Evolutionary conservation across 2,113 vertebrate species (phyloP).

Genomic region (Cyphomyrus discorhynchus): DNA sequence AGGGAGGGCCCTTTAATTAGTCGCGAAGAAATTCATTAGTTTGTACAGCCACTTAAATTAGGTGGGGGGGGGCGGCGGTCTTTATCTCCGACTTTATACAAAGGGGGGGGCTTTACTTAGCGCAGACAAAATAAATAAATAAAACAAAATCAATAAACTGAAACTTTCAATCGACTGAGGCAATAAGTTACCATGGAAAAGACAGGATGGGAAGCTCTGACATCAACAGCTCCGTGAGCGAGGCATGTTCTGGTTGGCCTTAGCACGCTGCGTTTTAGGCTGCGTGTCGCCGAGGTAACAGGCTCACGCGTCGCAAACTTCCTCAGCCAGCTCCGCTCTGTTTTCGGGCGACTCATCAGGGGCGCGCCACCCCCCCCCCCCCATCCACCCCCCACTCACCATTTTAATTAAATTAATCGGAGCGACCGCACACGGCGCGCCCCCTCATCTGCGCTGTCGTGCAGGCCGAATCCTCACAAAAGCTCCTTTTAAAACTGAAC

Average conservation of each 20-base stretch:
- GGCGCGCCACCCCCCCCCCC: background rate
- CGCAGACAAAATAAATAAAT: background rate
- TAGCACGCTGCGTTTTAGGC: background rate
- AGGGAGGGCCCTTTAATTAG: background rate
- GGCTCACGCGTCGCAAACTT: background rate
- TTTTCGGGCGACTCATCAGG: background rate
- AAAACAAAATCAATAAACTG: background rate
- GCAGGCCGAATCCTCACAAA: background rate
- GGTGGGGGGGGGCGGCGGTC: background rate
- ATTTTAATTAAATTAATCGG: background rate
- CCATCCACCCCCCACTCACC: background rate
- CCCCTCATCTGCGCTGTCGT: background rate
- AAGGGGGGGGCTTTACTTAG: background rate
- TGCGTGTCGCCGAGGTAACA: background rate
- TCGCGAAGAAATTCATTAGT: background rate
- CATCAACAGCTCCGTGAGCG: background rate
- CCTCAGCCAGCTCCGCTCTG: background rate
- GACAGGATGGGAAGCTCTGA: background rate
- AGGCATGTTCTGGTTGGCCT: background rate
- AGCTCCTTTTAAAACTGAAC: background rate
- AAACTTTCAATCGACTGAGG: background rate
- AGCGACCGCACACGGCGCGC: background rate
- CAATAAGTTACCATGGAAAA: background rate
- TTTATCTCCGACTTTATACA: background rate
- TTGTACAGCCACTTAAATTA: conserved; percentile 3